Conservation (phyloP, 2,113 vertebrate species). For the Butorides virescens region DNA sequence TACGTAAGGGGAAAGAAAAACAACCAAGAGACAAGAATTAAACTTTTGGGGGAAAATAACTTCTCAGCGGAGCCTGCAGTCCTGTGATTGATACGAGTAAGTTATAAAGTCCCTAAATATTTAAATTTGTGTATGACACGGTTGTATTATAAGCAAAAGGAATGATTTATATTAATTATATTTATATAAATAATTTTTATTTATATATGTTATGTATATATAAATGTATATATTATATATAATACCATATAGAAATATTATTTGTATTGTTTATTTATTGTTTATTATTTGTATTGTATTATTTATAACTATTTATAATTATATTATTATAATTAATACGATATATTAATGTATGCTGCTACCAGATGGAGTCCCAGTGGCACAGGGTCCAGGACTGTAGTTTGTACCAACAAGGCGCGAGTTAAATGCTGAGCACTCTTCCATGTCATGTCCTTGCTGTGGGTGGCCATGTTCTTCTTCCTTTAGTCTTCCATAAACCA, state of each 20-base stretch:
- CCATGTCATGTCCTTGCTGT: neutral
- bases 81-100: neutral
- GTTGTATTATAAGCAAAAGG: neutral
- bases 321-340: no score
- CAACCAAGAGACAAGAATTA: neutral
- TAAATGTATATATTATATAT: no score
- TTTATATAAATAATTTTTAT: no score
- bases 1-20: accelerated
- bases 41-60: neutral
- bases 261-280: no score
- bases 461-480: neutral
- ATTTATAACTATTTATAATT: no score
- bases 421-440: neutral
- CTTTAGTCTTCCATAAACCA: neutral
- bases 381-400: neutral
- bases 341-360: neutral
- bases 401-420: neutral
- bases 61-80: neutral
- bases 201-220: no score
- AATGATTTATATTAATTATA: neutral
- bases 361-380: neutral
- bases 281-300: no score
- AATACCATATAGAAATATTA: no score
- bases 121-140: neutral
- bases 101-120: neutral